Evolutionary conservation across 1,140 invertebrate genomes (phyloP).

Genomic region (Drosophila tani): DNA sequence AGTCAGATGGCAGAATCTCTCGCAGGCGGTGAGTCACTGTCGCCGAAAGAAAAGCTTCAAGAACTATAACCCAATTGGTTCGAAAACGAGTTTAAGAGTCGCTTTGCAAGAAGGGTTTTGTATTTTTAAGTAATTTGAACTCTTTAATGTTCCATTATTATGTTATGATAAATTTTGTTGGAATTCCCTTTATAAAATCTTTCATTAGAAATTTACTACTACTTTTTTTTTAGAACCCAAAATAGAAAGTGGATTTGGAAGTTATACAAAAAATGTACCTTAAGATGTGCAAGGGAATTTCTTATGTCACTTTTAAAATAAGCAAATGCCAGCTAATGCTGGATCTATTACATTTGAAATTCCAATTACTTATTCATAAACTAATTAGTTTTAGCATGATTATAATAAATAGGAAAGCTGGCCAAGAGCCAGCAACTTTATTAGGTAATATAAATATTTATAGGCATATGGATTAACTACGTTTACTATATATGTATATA

Average conservation of each 20-base stretch:
- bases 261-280: no score
- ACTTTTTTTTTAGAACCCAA: no score
- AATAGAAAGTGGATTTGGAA: not conserved
- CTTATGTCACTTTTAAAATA: no score
- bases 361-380: no score
- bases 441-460: conserved; percentile 17
- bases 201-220: no score
- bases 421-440: conserved; percentile 5
- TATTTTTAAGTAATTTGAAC: not conserved
- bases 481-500: no score
- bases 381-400: not conserved
- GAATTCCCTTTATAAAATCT: no score
- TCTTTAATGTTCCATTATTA: no score
- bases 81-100: conserved; percentile 6
- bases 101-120: not conserved
- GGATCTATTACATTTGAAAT: not conserved
- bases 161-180: no score
- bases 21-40: conserved; percentile 6
- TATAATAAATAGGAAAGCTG: conserved; percentile 26
- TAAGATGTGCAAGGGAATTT: no score
- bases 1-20: conserved; percentile 17
- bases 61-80: conserved; percentile 23
- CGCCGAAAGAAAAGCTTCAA: not conserved
- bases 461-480: not conserved
- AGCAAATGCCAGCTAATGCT: no score